A percentile compares a stretch with the other conserved stretches of the same genome.
Evolutionary conservation across 2,113 vertebrate genomes (phyloP).

Genomic region (Lichenostomus cassidix): DNA sequence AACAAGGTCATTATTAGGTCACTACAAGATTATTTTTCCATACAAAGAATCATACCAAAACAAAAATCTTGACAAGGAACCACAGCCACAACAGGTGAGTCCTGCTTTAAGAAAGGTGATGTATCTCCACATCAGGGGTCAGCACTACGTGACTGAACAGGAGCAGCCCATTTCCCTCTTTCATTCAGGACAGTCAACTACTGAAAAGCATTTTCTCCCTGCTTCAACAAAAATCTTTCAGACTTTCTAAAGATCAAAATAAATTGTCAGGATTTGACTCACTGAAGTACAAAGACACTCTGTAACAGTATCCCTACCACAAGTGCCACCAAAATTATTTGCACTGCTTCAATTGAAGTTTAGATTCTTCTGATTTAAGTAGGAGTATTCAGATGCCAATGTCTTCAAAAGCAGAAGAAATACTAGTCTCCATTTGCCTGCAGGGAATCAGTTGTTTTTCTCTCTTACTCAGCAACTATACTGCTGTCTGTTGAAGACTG

Average conservation of each 20-base stretch:
- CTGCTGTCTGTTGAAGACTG: not conserved
- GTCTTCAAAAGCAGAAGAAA: not conserved
- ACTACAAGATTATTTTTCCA: not conserved
- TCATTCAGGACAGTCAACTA: not conserved
- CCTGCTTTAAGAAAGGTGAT: not conserved
- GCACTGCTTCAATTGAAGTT: not conserved
- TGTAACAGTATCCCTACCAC: not conserved
- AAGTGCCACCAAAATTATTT: not conserved
- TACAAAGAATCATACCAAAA: not conserved
- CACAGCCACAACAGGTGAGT: not conserved
- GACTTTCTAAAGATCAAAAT: not conserved
- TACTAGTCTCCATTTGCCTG: not conserved
- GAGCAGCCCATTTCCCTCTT: not conserved
- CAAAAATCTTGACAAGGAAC: not conserved
- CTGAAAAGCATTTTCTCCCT: not conserved
- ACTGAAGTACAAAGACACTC: not conserved
- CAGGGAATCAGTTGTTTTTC: not conserved
- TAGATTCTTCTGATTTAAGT: not conserved
- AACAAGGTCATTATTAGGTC: not conserved
- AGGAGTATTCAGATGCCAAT: not conserved
- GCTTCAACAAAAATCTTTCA: not conserved
- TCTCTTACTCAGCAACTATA: not conserved
- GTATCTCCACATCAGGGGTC: not conserved
- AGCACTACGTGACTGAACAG: fast-evolving
- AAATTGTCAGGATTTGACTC: not conserved